Evolutionary conservation across 2,113 vertebrate species (phyloP), one percentile per base, ranked within the genome.

Genomic region (Callithrix jacchus): DNA sequence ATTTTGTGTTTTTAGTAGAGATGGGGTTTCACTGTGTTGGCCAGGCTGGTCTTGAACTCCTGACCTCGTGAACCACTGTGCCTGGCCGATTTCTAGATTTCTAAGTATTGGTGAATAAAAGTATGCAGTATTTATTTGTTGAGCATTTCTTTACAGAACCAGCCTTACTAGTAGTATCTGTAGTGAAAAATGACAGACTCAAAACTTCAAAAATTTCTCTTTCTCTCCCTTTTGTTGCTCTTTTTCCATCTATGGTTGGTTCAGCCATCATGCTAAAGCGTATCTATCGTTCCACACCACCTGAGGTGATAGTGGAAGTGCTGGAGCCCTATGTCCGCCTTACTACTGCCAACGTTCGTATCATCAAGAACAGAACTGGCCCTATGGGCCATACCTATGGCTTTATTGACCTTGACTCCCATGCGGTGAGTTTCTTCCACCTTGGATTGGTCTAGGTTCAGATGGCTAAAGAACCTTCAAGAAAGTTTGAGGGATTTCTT

Each of bases 341-440:
- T 77, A 99, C 99, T 95, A 99, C 99, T 37, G 99, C 99, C 97
- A 99, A 99, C 1, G 99, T 99, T 76, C 99, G 99, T 35, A 99
- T 99, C 56, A 99, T 99, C 97, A 99, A 99, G 98, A 99, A 99
- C 94, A 99, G 99, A 96, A 98, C 99, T 87, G 98, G 98, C 7
- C 92, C 99, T 97, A 97, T 99, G 99, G 97, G 98, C 97, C 97
- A 99, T 98, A 98, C 99, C 98, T 99, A 99, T 87, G 99, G 99
- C 98, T 99, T 99, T 98, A 99, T 99, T 37, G 99, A 99, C 70
- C 99, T 99, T 97, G 99, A 99, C 54, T 99, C 99, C 13, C 99
- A 99, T 42, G 99, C 99, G 98, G 99, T 99, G 97, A 98, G 98
- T 98, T 91, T 20, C 52, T 68, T 23, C 8, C 25, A 18, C 12